Evolutionary conservation across 2,113 vertebrate species (phyloP).

Genomic region (Eretmochelys imbricata): DNA sequence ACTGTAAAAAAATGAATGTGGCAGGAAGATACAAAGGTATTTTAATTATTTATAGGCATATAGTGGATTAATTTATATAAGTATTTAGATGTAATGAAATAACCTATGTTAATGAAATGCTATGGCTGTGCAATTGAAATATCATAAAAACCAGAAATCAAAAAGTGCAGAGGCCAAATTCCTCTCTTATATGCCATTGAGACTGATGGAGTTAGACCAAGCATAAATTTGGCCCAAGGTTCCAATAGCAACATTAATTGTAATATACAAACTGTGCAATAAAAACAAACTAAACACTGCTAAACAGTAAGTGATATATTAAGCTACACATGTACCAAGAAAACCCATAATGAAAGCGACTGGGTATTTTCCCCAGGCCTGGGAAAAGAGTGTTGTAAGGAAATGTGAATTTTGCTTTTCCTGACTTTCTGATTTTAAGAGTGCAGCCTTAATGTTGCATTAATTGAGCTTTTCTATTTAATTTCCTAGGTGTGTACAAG

Average conservation of each 20-base stretch:
- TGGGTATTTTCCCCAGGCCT: neutral
- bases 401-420: neutral
- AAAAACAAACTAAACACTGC: too few relatives aligned
- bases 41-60: neutral
- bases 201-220: neutral
- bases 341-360: neutral
- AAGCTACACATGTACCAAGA: neutral
- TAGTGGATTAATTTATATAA: neutral
- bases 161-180: neutral
- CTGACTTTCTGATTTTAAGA: neutral
- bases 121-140: neutral
- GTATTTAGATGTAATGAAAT: neutral
- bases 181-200: neutral
- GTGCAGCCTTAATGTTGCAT: neutral
- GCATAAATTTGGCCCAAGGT: neutral
- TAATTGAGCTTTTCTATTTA: neutral
- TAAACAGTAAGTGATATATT: neutral
- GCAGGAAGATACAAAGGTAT: neutral
- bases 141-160: neutral
- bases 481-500: neutral
- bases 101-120: neutral
- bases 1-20: accelerated
- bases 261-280: too few relatives aligned
- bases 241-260: too few relatives aligned
- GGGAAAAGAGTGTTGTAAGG: neutral